Base-by-base conservation (phyloP, 2,797 vertebrate species). In the Buphagus erythrorhynchus region DNA sequence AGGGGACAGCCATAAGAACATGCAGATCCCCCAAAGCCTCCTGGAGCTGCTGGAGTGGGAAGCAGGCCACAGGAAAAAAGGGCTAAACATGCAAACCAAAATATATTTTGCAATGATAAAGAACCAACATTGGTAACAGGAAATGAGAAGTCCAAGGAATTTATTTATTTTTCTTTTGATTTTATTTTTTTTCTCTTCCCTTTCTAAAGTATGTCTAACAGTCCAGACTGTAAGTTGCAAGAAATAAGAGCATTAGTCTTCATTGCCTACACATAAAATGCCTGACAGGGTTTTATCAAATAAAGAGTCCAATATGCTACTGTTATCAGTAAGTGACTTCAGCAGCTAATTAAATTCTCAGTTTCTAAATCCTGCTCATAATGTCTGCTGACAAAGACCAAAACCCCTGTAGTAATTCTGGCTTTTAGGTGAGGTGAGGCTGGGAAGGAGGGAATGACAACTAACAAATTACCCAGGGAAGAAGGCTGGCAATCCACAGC, bases 311-410 rank as follows among this genome's bases (percentile, higher is more conserved):
- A 97, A 93, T 97, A 96, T 95, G 92, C 67, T 93, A 75, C 88
- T 86, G 79, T 95, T 97, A 95, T 97, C 95, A 94, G 79, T 92
- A 95, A 90, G 85, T 81, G 83, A 96, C 89, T 96, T 95, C 95
- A 97, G 91, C 85, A 93, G 89, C 95, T 96, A 96, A 96, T 97
- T 97, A 96, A 96, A 96, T 94, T 95, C 93, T 95, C 87, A 68
- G 89, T 88, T 97, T 94, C 95, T 90, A 95, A 96, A 82, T 83
- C 83, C 72, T 46, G 35, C 74, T 93, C 63, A 67, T 90, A 93
- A 93, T 49, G 63, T 92, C 95, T 95, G 93, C 93, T 96, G 95
- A 93, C 87, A 88, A 96, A 96, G 86, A 85, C 90, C 81, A 92
- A 95, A 93, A 83, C 82, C 35, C 38, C 76, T 35, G 52, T 20